Evolutionary conservation across 2,888 invertebrate species (phyloP).

Genomic region (Sinohyriopsis cumingii): DNA sequence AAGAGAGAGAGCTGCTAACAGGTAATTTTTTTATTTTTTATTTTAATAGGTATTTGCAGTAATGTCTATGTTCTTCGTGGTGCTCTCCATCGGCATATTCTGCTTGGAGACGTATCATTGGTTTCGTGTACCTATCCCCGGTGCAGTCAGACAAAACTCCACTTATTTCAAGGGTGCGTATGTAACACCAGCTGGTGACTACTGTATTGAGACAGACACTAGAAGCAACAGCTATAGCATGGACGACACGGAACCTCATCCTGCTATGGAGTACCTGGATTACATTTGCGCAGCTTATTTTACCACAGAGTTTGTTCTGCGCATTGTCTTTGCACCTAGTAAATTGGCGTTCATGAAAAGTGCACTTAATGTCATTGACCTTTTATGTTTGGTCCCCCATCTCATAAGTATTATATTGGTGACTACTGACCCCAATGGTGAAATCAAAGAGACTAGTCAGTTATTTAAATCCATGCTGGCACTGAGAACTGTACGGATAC

Average conservation of each 20-base stretch:
- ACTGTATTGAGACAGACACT: conserved; percentile 33
- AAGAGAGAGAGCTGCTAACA: too few relatives aligned
- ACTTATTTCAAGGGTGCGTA: conserved; percentile 27
- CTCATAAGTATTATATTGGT: conserved; percentile 62
- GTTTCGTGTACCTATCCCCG: conserved; percentile 59
- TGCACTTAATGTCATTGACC: conserved; percentile 67
- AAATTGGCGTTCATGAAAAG: conserved; percentile 58
- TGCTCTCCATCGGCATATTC: conserved; percentile 66
- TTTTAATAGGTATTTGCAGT: conserved; percentile 63
- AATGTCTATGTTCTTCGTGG: conserved; percentile 68
- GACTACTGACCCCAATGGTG: conserved; percentile 50
- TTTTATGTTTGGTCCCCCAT: conserved; percentile 67
- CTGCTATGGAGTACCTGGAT: conserved; percentile 60
- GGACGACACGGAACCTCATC: conserved; percentile 55
- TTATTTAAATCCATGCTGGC: conserved; percentile 60
- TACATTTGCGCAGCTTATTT: conserved; percentile 65
- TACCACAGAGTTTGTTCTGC: conserved; percentile 57
- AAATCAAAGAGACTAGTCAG: conserved; percentile 46
- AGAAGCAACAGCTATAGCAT: conserved; percentile 31
- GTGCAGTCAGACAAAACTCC: conserved; percentile 32
- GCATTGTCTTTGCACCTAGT: conserved; percentile 56
- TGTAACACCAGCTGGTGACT: conserved; percentile 37
- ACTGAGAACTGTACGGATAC: conserved; percentile 63
- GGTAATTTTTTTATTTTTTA: background rate
- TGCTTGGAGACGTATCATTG: conserved; percentile 66